Conservation (phyloP, 2,797 vertebrate genomes). For the Valencia hispanica region DNA sequence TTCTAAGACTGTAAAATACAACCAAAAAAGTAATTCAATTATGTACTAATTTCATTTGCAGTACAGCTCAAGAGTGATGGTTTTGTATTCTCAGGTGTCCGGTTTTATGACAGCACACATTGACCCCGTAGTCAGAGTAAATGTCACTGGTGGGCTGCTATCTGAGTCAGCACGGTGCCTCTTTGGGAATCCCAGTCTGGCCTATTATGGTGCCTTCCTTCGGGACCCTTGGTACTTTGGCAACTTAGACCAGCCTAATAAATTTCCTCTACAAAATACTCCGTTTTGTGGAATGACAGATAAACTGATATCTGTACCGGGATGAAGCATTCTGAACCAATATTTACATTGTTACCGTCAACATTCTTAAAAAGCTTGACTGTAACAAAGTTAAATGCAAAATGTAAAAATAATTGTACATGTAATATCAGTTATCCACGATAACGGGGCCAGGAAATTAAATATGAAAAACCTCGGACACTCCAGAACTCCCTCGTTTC, state of each 20-base stretch:
- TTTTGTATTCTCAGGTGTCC: conserved; percentile 53
- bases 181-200: conserved; percentile 58
- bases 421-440: too few relatives aligned
- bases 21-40: neutral
- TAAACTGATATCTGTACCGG: neutral
- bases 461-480: conserved; percentile 3
- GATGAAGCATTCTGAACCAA: neutral
- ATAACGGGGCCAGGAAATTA: neutral
- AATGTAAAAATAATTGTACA: neutral
- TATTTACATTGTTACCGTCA: neutral
- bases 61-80: neutral
- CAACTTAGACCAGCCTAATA: conserved; percentile 20
- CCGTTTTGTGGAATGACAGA: neutral
- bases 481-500: neutral
- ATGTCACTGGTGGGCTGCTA: conserved; percentile 68
- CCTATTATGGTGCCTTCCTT: conserved; percentile 72
- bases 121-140: conserved; percentile 62
- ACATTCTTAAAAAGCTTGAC: neutral
- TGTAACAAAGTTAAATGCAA: neutral
- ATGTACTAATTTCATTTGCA: conserved; percentile 20
- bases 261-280: neutral
- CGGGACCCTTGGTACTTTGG: conserved; percentile 28
- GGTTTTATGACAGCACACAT: conserved; percentile 41
- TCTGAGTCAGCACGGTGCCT: conserved; percentile 73
- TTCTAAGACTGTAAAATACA: neutral